Evolutionary conservation across 2,113 vertebrate genomes (phyloP).

Genomic region (Thalassoma bifasciatum): DNA sequence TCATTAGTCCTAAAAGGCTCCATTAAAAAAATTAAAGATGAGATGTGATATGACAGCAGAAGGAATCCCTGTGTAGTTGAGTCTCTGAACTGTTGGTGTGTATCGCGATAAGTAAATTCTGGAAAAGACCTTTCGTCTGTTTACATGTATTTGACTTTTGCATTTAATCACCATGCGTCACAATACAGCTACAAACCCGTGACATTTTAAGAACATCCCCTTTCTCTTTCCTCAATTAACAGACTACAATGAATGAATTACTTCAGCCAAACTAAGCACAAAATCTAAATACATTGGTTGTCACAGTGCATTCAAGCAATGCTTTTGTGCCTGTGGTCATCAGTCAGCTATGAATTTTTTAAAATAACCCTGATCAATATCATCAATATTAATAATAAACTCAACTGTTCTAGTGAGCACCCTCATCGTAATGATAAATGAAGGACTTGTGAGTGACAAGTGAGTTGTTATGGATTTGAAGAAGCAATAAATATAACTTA

Average conservation of each 20-base stretch:
- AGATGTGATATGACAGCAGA: slow-evolving; percentile 4
- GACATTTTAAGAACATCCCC: neutral
- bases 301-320: neutral
- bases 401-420: neutral
- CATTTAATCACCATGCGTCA: neutral
- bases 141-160: neutral
- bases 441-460: neutral
- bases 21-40: slow-evolving; percentile 21
- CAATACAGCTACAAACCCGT: neutral
- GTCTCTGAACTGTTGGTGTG: neutral
- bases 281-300: slow-evolving; percentile 13
- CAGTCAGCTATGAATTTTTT: slow-evolving; percentile 1
- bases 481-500: too few relatives aligned
- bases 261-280: neutral
- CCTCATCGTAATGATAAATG: neutral
- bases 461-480: neutral
- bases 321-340: neutral
- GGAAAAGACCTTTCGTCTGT: neutral
- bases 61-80: neutral
- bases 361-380: slow-evolving; percentile 9
- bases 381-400: neutral
- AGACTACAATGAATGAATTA: neutral
- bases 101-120: neutral
- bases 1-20: slow-evolving; percentile 14
- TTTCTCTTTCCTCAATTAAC: neutral